Conservation (phyloP, 2,888 invertebrate species). For the Chrysolina haemoptera region DNA sequence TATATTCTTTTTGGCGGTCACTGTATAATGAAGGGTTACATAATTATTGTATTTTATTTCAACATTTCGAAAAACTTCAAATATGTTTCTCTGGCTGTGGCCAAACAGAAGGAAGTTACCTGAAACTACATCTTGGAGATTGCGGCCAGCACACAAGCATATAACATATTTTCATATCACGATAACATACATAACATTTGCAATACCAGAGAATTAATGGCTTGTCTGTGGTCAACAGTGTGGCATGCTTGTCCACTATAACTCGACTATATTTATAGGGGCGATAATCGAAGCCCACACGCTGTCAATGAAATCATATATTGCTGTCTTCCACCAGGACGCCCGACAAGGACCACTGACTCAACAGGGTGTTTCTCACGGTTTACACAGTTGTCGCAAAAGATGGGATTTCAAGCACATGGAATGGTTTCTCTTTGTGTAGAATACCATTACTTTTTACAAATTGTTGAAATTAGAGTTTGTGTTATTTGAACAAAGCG, state of each 20-base stretch:
- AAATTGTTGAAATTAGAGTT: too few relatives aligned
- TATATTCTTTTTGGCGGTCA: too few relatives aligned
- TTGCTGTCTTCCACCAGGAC: conserved; percentile 51
- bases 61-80: too few relatives aligned
- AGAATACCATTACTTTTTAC: not conserved
- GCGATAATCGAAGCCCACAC: conserved; percentile 58
- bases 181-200: conserved; percentile 46
- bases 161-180: conserved; percentile 41
- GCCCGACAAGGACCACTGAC: conserved; percentile 43
- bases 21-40: too few relatives aligned
- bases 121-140: not conserved
- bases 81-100: too few relatives aligned
- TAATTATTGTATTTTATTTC: too few relatives aligned
- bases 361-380: conserved; percentile 33
- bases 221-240: conserved; percentile 49
- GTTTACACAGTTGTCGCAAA: conserved; percentile 23
- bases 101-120: too few relatives aligned
- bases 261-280: conserved; percentile 55
- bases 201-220: conserved; percentile 50
- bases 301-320: conserved; percentile 57
- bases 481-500: too few relatives aligned
- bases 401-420: not conserved
- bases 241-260: conserved; percentile 52
- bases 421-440: not conserved
- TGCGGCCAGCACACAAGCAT: conserved; percentile 22